phyloP scores from a whole-genome alignment of 2,797 vertebrate species.

The Darevskia mixta region DNA sequence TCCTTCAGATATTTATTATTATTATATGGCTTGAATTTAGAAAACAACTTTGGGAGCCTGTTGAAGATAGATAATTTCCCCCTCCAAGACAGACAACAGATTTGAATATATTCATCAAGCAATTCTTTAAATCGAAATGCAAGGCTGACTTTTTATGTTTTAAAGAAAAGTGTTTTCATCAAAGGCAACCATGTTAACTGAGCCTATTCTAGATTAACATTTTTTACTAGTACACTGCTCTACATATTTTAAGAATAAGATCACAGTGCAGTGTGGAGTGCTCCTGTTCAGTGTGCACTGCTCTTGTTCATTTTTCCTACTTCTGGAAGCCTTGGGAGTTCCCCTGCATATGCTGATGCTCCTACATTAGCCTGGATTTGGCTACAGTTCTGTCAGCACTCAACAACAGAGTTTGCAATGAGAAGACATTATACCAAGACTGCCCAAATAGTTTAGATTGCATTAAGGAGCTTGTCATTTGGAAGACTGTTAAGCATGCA shows the following conservation, averaged over 20 bases:
- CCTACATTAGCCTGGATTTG: not conserved
- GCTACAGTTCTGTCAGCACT: not conserved
- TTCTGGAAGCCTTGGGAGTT: not conserved
- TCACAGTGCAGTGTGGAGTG: no score
- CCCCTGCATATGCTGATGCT: not conserved
- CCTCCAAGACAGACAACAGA: not conserved
- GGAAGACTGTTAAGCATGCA: not conserved
- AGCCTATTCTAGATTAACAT: not conserved
- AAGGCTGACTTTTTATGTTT: no score
- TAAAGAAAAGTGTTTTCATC: not conserved
- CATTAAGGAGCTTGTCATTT: no score
- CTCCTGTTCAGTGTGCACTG: not conserved
- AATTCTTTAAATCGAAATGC: not conserved
- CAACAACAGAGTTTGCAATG: not conserved
- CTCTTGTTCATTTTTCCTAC: not conserved
- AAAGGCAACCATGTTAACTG: not conserved
- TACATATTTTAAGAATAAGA: no score
- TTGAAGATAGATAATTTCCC: not conserved
- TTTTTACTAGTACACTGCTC: not conserved
- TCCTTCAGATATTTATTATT: no score
- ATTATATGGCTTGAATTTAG: no score
- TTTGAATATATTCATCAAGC: not conserved
- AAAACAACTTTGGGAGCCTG: no score
- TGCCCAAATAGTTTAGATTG: not conserved
- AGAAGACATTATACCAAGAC: not conserved